Conservation (phyloP, 2,797 vertebrate genomes). For the Sciurus carolinensis region DNA sequence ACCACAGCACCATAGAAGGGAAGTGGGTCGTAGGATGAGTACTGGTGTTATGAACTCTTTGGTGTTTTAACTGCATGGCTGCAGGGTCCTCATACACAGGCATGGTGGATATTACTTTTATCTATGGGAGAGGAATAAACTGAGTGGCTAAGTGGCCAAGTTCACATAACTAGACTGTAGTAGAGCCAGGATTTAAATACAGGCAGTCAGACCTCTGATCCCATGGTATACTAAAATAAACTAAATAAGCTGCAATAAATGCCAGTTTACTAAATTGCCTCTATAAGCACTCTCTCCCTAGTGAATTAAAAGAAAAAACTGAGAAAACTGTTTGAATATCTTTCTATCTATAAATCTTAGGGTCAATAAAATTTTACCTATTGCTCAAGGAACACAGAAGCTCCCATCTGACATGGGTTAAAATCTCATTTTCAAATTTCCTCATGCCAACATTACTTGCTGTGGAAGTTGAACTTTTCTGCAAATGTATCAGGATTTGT, state of each 20-base stretch:
- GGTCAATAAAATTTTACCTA: not conserved
- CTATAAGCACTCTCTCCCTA: not conserved
- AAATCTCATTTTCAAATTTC: conserved; percentile 37
- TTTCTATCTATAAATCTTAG: not conserved
- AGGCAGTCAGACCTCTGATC: not conserved
- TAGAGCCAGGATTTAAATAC: not conserved
- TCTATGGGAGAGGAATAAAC: not conserved
- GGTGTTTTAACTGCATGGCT: not conserved
- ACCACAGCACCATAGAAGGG: not conserved
- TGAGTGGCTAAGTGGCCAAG: not conserved
- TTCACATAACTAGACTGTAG: not conserved
- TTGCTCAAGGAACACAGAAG: not conserved
- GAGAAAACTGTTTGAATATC: not conserved
- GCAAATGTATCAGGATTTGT: not conserved
- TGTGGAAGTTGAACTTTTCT: not conserved
- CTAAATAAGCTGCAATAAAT: not conserved
- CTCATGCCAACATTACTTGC: not conserved
- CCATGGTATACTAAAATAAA: not conserved
- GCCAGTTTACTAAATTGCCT: not conserved
- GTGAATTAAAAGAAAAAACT: not conserved
- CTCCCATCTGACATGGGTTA: not conserved
- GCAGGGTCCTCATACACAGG: not conserved
- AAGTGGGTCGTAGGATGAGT: not conserved
- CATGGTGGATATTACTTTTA: not conserved
- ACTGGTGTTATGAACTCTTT: not conserved